A percentile compares a stretch with the other conserved stretches of the same genome.
Evolutionary conservation across 1,140 invertebrate species (phyloP).

Genomic region (Zophobas atratus): DNA sequence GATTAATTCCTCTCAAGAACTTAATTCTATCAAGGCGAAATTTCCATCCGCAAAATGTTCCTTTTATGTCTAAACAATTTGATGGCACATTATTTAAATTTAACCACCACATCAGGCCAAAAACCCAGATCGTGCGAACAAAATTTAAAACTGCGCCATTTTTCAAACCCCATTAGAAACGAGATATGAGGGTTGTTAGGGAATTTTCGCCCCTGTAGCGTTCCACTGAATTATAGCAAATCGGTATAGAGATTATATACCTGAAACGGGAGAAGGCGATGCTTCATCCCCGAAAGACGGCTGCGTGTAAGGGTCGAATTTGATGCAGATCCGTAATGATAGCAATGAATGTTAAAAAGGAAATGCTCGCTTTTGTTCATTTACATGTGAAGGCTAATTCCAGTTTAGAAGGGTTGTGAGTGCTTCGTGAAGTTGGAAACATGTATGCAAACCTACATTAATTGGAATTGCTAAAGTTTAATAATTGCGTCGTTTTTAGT

Average conservation of each 20-base stretch:
- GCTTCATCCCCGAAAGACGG: not conserved
- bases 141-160: constrained; percentile 19
- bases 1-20: not conserved
- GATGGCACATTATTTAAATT: constrained; percentile 28
- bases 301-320: not conserved
- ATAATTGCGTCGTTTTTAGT: not conserved
- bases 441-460: constrained; percentile 14
- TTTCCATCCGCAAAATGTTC: constrained; percentile 19
- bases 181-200: constrained; percentile 25
- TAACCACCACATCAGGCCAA: constrained; percentile 14
- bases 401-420: not conserved
- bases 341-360: constrained; percentile 21
- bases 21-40: constrained; percentile 8
- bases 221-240: constrained; percentile 32
- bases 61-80: constrained; percentile 32
- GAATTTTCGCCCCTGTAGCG: constrained; percentile 11
- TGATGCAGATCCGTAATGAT: not conserved
- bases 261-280: not conserved
- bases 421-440: constrained; percentile 1
- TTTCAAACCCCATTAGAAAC: constrained; percentile 32
- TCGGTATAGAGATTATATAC: constrained; percentile 20
- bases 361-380: not conserved
- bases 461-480: constrained; percentile 22
- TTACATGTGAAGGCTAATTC: not conserved
- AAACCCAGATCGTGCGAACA: constrained; percentile 16